Base-by-base conservation (phyloP, 1,140 invertebrate genomes). In the Drosophila quadrilineata region DNA sequence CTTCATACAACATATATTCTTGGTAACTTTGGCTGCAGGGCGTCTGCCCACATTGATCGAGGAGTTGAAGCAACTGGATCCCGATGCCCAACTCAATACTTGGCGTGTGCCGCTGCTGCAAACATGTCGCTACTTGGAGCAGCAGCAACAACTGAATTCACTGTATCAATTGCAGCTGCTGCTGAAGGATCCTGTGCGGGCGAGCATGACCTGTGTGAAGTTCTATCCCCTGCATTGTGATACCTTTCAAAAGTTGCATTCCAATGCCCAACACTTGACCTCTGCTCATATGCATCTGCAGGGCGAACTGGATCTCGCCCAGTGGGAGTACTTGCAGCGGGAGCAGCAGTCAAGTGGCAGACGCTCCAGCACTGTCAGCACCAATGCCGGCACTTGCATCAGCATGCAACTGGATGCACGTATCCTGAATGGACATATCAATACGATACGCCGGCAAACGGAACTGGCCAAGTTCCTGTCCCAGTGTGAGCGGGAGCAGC, bases 191-290 rank as follows among this genome's bases (percentile, higher is more conserved):
- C 92, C 92, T 48, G 91, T 95, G 3, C 90, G 95, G 52, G 94
- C 94, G 0, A 92, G 94, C 0, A 94, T 95, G 89, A 94, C 94
- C 0, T 95, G 94, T 68, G 93, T 94, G 5, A 91, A 92, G 57
- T 93, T 95, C 76, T 95, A 95, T 77, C 88, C 92, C 0, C 90
- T 92, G 16, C 90, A 92, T 22, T 89, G 91, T 3, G 89, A 89
- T 1, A 91, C 89, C 45, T 94, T 92, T 71, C 89, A 89, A 0
- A 92, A 93, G 64, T 72, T 95, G 24, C 90, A 89, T 19, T 76
- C 87, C 1, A 91, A 92, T 45, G 85, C 88, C 0, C 89, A 92
- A 56, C 91, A 93, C 64, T 89, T 95, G n/a, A 50, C 90, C 0
- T 91, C 93, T 5, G 94, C 94, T 0, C 91, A 93, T 46, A 90